Conservation (phyloP, 1,140 invertebrate species). For the Drosophila novamexicana region DNA sequence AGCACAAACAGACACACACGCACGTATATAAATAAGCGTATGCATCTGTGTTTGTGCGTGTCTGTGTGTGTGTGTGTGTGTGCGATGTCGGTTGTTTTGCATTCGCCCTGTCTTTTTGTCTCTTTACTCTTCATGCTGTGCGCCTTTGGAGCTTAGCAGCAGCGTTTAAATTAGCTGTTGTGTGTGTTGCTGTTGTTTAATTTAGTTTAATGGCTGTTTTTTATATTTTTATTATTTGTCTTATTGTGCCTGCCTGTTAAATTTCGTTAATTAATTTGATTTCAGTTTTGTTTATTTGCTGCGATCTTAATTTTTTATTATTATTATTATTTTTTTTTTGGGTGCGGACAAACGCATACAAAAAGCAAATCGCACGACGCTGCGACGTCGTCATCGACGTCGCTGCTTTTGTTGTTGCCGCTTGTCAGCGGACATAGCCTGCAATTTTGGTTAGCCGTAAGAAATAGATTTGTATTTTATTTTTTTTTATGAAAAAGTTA, state of each 20-base stretch:
- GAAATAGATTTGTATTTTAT: conserved; percentile 13
- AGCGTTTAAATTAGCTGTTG: conserved; percentile 36
- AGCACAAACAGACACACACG: conserved; percentile 17
- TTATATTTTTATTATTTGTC: conserved; percentile 16
- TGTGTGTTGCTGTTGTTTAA: conserved; percentile 50
- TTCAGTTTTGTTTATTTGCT: conserved; percentile 53
- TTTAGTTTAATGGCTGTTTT: conserved; percentile 55
- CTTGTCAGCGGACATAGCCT: conserved; percentile 16
- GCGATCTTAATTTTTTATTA: conserved; percentile 21
- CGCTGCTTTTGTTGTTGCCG: conserved; percentile 37
- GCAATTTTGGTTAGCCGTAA: conserved; percentile 17
- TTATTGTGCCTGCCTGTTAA: conserved; percentile 36
- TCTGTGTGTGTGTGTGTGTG: conserved; percentile 11
- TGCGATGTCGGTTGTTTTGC: conserved; percentile 47
- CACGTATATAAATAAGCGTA: conserved; percentile 33
- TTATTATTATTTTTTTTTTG: conserved; percentile 50
- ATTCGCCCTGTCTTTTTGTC: conserved; percentile 50
- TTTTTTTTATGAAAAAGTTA: conserved; percentile 14
- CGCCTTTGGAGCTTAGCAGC: conserved; percentile 25
- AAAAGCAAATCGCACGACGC: conserved; percentile 51
- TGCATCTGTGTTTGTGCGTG: conserved; percentile 14
- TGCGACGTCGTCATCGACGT: conserved; percentile 56
- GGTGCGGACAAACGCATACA: conserved; percentile 64
- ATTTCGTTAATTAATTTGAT: conserved; percentile 52
- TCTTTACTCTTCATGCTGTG: conserved; percentile 30